These are phyloP conservation scores for Tetramorium alpestre DNA, from an alignment of 1,140 invertebrate species.

Conservation along the genomic window DNA sequence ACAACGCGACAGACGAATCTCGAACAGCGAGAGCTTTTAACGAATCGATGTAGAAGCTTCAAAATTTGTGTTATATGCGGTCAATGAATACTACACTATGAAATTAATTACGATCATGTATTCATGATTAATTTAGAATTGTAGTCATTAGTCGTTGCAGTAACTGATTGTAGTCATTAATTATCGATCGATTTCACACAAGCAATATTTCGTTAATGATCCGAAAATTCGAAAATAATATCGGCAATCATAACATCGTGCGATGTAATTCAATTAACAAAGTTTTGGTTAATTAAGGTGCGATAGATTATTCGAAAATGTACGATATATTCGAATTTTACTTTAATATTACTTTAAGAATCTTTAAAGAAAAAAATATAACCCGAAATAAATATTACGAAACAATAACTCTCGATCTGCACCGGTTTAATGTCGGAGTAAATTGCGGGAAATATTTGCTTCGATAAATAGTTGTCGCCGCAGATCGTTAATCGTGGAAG, in stretches of 20 bases:
- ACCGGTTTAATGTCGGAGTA: background rate
- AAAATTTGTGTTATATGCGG: background rate
- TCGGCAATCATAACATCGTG: background rate
- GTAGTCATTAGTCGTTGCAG: background rate
- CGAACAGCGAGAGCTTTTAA: background rate
- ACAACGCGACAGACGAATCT: background rate
- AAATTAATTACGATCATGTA: constrained; percentile 1
- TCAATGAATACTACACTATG: background rate
- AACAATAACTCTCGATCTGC: background rate
- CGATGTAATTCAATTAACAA: background rate
- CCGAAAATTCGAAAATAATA: background rate
- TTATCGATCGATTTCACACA: background rate
- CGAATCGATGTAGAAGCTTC: background rate
- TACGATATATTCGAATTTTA: background rate
- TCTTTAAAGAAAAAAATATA: background rate
- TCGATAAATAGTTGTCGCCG: background rate
- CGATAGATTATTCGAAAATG: background rate
- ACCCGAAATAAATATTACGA: background rate
- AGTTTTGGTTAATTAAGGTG: background rate
- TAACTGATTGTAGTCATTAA: constrained; percentile 1
- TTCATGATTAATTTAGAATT: background rate
- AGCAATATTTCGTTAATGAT: background rate
- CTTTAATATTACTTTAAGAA: background rate
- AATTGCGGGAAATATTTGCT: background rate
- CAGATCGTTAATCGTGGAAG: background rate